phyloP scores from a whole-genome alignment of 2,888 invertebrate genomes.

The Autographa pulchrina region DNA sequence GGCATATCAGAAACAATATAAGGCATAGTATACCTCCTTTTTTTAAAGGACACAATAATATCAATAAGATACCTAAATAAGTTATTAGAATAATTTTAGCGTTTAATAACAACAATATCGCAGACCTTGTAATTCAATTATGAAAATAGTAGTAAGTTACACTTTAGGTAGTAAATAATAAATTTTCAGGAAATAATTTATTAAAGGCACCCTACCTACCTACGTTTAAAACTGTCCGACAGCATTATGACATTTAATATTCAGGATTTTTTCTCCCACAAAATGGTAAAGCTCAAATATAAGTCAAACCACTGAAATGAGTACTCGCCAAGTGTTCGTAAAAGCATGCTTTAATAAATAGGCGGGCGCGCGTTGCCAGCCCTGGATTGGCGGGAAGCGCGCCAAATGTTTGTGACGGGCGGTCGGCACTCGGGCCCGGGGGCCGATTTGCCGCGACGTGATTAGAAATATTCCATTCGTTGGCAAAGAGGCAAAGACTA shows the following conservation, averaged over 20 bases:
- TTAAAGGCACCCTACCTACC: too few species aligned
- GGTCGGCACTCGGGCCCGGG: conserved; percentile 56
- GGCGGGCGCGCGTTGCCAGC: conserved; percentile 30
- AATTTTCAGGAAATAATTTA: too few species aligned
- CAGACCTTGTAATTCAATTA: too few species aligned
- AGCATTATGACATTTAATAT: not conserved
- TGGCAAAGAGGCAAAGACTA: conserved; percentile 16
- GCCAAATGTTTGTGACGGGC: conserved; percentile 83
- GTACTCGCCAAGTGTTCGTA: conserved; percentile 11
- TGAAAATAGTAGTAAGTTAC: too few species aligned
- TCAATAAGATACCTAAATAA: too few species aligned
- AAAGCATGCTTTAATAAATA: conserved; percentile 32
- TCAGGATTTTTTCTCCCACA: not conserved
- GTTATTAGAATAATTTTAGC: too few species aligned
- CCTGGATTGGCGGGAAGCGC: conserved; percentile 75
- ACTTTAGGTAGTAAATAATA: too few species aligned
- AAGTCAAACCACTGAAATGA: conserved; percentile 5
- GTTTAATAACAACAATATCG: too few species aligned
- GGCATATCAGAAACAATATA: not conserved
- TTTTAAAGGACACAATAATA: too few species aligned
- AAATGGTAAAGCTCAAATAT: conserved; percentile 14
- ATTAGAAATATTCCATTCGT: conserved; percentile 75
- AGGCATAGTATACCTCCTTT: too few species aligned
- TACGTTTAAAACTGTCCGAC: not conserved
- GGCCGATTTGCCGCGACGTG: conserved; percentile 73